These are phyloP conservation scores for Drosophila longiperda DNA, from an alignment of 2,888 invertebrate genomes.

Conservation along the genomic window DNA sequence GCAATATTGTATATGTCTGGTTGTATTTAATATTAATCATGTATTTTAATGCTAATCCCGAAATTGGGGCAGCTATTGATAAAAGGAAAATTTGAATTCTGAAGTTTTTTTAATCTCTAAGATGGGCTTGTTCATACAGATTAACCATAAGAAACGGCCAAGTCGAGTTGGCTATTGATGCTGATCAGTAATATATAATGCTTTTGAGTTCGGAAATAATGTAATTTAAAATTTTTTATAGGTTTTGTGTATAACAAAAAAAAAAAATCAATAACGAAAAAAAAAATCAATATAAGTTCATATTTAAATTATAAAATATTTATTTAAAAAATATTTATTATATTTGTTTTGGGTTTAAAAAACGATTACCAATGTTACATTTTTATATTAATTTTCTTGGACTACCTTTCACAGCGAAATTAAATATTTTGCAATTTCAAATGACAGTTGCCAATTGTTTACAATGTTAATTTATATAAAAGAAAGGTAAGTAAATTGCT, in stretches of 20 bases:
- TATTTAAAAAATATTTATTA: background rate
- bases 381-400: background rate
- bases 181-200: background rate
- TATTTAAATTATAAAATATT: background rate
- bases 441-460: background rate
- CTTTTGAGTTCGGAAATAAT: background rate
- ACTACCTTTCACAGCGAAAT: background rate
- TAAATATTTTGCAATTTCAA: background rate
- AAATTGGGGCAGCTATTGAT: background rate
- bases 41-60: background rate
- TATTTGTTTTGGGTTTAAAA: background rate
- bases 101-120: background rate
- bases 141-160: background rate
- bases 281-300: background rate
- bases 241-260: no score
- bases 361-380: background rate
- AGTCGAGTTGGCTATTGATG: background rate
- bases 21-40: background rate
- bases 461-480: background rate
- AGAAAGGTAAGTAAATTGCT: background rate
- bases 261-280: no score
- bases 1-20: background rate
- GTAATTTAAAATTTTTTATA: no score
- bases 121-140: background rate
- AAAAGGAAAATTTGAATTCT: fast-evolving